Conservation (phyloP, 2,797 vertebrate genomes). For the Cynodonichthys magdalenae region DNA sequence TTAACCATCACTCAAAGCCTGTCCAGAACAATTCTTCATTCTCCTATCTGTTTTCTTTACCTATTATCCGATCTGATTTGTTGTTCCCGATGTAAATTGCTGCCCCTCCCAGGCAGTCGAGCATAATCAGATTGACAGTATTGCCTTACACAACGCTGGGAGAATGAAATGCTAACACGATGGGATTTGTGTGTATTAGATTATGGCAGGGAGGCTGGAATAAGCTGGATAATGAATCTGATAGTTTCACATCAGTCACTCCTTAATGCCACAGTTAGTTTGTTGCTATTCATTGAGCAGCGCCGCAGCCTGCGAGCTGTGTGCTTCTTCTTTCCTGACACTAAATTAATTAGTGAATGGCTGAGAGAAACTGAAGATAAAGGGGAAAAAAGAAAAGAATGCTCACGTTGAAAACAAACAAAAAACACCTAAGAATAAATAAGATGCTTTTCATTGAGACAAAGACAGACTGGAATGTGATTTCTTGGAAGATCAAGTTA, state of each 20-base stretch:
- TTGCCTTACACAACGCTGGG: constrained; percentile 73
- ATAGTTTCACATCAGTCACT: constrained; percentile 79
- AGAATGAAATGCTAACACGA: constrained; percentile 83
- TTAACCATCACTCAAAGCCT: constrained; percentile 66
- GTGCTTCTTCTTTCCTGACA: constrained; percentile 64
- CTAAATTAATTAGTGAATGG: constrained; percentile 74
- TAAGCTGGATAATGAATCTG: constrained; percentile 78
- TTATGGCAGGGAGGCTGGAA: constrained; percentile 71
- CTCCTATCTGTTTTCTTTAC: constrained; percentile 66
- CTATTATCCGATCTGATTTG: constrained; percentile 73
- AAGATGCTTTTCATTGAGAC: constrained; percentile 39
- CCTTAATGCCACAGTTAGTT: constrained; percentile 73
- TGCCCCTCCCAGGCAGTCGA: constrained; percentile 47
- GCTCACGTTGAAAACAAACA: constrained; percentile 32
- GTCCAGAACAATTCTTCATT: constrained; percentile 64
- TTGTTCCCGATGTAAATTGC: constrained; percentile 76
- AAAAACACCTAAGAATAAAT: constrained; percentile 32
- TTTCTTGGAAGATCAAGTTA: constrained; percentile 20
- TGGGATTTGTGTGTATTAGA: constrained; percentile 80
- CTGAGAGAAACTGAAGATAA: constrained; percentile 47
- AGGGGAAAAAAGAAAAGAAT: constrained; percentile 23
- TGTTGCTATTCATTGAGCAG: constrained; percentile 66
- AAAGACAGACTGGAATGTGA: constrained; percentile 5
- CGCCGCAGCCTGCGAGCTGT: constrained; percentile 44
- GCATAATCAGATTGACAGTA: constrained; percentile 81